phyloP scores from a whole-genome alignment of 2,888 invertebrate genomes.

The Drosophila meridionalis region DNA sequence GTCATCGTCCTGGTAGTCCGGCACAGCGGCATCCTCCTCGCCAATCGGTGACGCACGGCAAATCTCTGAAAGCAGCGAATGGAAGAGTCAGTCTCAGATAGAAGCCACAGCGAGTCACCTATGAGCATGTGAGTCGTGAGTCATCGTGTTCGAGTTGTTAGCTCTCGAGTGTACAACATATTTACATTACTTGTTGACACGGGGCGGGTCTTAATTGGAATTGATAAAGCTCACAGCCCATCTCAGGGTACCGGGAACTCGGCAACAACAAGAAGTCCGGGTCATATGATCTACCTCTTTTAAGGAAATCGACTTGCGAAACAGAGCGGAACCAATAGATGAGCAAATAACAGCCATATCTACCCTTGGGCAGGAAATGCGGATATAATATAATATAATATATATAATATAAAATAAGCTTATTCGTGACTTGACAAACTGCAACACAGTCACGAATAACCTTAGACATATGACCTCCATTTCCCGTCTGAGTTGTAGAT shows the following conservation, averaged over 20 bases:
- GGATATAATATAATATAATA: background rate
- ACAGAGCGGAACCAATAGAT: slow-evolving; percentile 5
- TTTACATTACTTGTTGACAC: slow-evolving; percentile 49
- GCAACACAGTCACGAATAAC: background rate
- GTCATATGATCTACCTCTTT: slow-evolving; percentile 17
- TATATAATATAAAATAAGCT: background rate
- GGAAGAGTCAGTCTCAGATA: slow-evolving; percentile 2
- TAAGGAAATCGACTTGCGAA: slow-evolving; percentile 14
- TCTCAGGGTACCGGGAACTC: slow-evolving; percentile 9
- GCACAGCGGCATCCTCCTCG: background rate
- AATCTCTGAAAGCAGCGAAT: slow-evolving; percentile 31
- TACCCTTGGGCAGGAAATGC: background rate
- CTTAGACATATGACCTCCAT: background rate
- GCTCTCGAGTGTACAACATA: slow-evolving; percentile 29
- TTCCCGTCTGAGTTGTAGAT: background rate
- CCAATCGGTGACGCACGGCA: slow-evolving; percentile 49
- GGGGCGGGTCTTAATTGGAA: slow-evolving; percentile 56
- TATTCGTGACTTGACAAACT: background rate
- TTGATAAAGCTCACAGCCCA: slow-evolving; percentile 62
- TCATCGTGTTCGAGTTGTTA: slow-evolving; percentile 5
- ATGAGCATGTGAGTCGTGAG: slow-evolving; percentile 34
- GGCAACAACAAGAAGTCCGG: slow-evolving; percentile 6
- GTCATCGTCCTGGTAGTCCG: slow-evolving; percentile 61
- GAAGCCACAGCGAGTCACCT: background rate
- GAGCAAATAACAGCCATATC: background rate